Base-by-base conservation (phyloP, 2,888 invertebrate genomes). In the Chloromyia formosa region DNA sequence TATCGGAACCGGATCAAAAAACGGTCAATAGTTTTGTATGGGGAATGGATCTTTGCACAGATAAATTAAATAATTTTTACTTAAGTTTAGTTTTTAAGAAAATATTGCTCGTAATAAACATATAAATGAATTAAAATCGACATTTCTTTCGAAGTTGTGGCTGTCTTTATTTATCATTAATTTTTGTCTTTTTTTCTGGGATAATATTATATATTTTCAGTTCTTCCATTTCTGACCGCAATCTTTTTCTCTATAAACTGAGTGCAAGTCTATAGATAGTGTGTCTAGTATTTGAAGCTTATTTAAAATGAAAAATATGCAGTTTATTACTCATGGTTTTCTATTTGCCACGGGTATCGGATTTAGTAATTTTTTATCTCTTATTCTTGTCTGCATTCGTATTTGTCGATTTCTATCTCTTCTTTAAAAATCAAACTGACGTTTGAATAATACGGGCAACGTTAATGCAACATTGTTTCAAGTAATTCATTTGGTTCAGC, bases 281-380 rank as follows among this genome's bases (percentile, higher is more conserved):
- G 66, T 66, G 16, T 66, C 27, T 23, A 22, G 18, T 40, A n/a
- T n/a, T 42, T 42, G 64, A 45, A 45, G 20, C 20, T 14, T 14
- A 66, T 45, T 64, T 16, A 61, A 0, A 12, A 16, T n/a, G 23
- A 61, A 62, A 23, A 40, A 62, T 1, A 56, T 16, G 14, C 53
- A 53, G 20, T 74, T 53, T 35, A 53, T 23, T 58, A 45, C 60
- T 60, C 35, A 71, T 22, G 58, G 35, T 61, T 75, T 35, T 53
- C 61, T 62, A 45, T 16, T 54, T 75, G 64, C 61, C 27, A 7
- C n/a, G 27, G 7, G 7, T 35, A 35, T 35, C 27, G 27, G 27
- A 35, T 35, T 72, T 53, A 62, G 56, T 53, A 71, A 71, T 72
- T 62, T 71, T 40, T 64, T 62, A 53, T 71, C 35, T 64, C 49